Conservation (phyloP, 2,113 vertebrate genomes). For the Ammodytes dubius region DNA sequence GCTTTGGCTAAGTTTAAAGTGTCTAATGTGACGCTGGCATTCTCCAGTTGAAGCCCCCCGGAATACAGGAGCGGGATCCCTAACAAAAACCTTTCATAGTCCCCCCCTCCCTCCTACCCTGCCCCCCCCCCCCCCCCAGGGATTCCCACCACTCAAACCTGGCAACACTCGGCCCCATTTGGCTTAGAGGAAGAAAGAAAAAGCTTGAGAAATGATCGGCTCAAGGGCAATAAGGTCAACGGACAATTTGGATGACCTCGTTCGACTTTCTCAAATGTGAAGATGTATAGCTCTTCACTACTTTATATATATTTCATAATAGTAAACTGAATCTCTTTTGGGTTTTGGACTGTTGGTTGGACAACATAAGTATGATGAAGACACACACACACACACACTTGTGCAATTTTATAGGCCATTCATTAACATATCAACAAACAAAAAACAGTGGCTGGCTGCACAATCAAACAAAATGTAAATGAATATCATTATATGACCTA, state of each 20-base stretch:
- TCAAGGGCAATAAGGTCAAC: not conserved
- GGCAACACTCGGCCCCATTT: constrained; percentile 1
- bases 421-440: not conserved
- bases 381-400: not conserved
- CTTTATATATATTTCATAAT: not conserved
- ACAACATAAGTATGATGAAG: not conserved
- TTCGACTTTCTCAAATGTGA: not conserved
- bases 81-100: constrained; percentile 30
- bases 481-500: too few relatives aligned
- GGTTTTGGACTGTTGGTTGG: not conserved
- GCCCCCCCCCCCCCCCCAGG: not conserved
- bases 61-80: constrained; percentile 33
- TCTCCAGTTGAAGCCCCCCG: constrained; percentile 4
- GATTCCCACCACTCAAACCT: constrained; percentile 54
- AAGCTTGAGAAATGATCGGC: constrained; percentile 11
- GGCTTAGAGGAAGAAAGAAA: constrained; percentile 2
- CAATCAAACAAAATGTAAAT: too few relatives aligned
- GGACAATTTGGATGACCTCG: too few relatives aligned
- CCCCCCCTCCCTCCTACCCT: too few relatives aligned
- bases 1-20: constrained; percentile 71
- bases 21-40: constrained; percentile 27
- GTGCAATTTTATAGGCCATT: not conserved
- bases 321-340: not conserved
- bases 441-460: too few relatives aligned
- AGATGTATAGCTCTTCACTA: not conserved